Percentiles rank a stretch among this genome's conserved stretches.
Evolutionary conservation across 2,113 vertebrate genomes (phyloP).

Genomic region (Pao palembangensis): DNA sequence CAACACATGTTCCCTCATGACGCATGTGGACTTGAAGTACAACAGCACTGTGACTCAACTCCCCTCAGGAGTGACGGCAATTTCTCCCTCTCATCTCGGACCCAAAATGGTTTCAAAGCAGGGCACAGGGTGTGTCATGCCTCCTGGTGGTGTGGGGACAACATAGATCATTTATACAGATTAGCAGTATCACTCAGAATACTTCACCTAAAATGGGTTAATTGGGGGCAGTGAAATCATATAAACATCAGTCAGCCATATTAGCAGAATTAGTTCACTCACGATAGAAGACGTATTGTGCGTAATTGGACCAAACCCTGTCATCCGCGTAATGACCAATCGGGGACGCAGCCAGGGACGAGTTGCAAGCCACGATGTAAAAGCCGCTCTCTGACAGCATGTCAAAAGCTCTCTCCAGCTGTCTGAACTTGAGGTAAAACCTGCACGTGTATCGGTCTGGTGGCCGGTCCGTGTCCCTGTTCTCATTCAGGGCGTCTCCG

Average conservation of each 20-base stretch:
- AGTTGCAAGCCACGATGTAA: constrained; percentile 96
- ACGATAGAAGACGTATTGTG: constrained; percentile 99
- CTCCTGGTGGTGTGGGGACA: constrained; percentile 44
- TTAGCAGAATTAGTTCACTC: constrained; percentile 75
- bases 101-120: constrained; percentile 31
- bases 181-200: not conserved
- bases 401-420: constrained; percentile 96
- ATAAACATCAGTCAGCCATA: too few species aligned
- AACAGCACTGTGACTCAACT: constrained; percentile 51
- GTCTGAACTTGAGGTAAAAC: constrained; percentile 93
- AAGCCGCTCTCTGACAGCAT: constrained; percentile 98
- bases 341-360: constrained; percentile 88
- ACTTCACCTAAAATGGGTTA: not conserved
- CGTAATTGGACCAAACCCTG: constrained; percentile 96
- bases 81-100: constrained; percentile 31
- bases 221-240: too few species aligned
- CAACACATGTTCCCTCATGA: constrained; percentile 41
- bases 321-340: constrained; percentile 88
- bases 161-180: not conserved
- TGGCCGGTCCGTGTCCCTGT: constrained; percentile 87
- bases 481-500: constrained; percentile 93
- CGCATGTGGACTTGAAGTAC: constrained; percentile 46
- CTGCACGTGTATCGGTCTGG: constrained; percentile 93
- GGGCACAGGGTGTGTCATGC: constrained; percentile 21
- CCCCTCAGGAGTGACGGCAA: constrained; percentile 23